These are phyloP conservation scores for Megastigmus dorsalis DNA, from an alignment of 2,888 invertebrate species.

Conservation along the genomic window DNA sequence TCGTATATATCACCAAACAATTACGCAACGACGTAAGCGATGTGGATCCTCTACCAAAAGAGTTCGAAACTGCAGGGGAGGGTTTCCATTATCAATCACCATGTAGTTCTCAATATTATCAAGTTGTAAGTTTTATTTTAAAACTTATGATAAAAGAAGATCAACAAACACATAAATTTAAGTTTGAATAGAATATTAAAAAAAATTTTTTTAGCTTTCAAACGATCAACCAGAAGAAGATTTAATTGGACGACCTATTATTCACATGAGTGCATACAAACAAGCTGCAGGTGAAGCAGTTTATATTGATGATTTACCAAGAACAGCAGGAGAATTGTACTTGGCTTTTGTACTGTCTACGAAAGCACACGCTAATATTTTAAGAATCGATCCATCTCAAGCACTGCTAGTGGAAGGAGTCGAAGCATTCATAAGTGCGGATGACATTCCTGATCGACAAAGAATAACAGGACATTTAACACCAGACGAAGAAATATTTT, in stretches of 20 bases:
- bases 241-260: conserved; percentile 86
- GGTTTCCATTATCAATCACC: conserved; percentile 78
- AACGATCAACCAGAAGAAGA: conserved; percentile 79
- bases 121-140: too few relatives aligned
- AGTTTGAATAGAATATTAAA: not conserved
- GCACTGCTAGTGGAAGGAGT: conserved; percentile 87
- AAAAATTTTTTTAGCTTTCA: conserved; percentile 67
- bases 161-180: too few relatives aligned
- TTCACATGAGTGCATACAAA: conserved; percentile 86
- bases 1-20: conserved; percentile 78
- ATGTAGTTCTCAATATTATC: conserved; percentile 84
- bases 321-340: conserved; percentile 84
- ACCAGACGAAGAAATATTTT: conserved; percentile 88
- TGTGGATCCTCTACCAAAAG: conserved; percentile 63
- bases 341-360: conserved; percentile 86
- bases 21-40: conserved; percentile 61
- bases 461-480: conserved; percentile 82
- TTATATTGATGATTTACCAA: conserved; percentile 91
- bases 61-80: conserved; percentile 74
- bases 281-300: conserved; percentile 93
- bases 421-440: conserved; percentile 83
- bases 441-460: conserved; percentile 82
- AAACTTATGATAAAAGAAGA: too few relatives aligned
- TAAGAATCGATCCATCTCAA: conserved; percentile 82
- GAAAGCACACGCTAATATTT: conserved; percentile 85